Conservation (phyloP, 2,113 vertebrate genomes). For the Willisornis vidua region DNA sequence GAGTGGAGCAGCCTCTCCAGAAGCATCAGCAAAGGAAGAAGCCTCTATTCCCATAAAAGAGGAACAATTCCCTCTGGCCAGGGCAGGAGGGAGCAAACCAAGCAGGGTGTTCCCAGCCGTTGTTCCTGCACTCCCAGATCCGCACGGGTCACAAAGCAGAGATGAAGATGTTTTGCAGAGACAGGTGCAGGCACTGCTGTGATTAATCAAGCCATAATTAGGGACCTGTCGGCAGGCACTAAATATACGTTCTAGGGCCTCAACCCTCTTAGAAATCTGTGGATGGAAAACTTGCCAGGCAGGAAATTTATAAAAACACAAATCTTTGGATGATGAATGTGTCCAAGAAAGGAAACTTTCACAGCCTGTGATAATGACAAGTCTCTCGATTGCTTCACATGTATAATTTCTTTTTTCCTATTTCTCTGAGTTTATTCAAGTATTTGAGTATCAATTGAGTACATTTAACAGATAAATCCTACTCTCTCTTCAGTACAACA, state of each 20-base stretch:
- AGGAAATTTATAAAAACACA: conserved; percentile 34
- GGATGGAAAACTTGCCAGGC: conserved; percentile 59
- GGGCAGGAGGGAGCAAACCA: not conserved
- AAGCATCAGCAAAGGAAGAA: not conserved
- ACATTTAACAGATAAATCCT: not conserved
- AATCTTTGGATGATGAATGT: conserved; percentile 24
- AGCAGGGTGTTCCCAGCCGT: not conserved
- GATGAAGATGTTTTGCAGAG: conserved; percentile 63
- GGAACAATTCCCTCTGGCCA: not conserved
- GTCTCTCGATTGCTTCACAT: not conserved
- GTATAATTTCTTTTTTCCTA: not conserved
- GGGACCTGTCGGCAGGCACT: conserved; percentile 57
- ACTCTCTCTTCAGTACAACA: not conserved
- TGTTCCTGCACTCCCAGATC: not conserved
- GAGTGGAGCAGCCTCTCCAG: not conserved
- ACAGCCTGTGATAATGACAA: not conserved
- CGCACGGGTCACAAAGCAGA: conserved; percentile 45
- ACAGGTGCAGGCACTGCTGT: conserved; percentile 68
- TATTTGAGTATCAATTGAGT: not conserved
- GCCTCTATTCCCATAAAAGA: not conserved
- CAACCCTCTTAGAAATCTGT: conserved; percentile 43
- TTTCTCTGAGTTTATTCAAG: not conserved
- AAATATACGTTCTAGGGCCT: conserved; percentile 66
- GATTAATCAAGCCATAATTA: conserved; percentile 74
- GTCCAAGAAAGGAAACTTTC: conserved; percentile 28